Evolutionary conservation across 2,113 vertebrate genomes (phyloP).

Genomic region (Xenopus tropicalis): DNA sequence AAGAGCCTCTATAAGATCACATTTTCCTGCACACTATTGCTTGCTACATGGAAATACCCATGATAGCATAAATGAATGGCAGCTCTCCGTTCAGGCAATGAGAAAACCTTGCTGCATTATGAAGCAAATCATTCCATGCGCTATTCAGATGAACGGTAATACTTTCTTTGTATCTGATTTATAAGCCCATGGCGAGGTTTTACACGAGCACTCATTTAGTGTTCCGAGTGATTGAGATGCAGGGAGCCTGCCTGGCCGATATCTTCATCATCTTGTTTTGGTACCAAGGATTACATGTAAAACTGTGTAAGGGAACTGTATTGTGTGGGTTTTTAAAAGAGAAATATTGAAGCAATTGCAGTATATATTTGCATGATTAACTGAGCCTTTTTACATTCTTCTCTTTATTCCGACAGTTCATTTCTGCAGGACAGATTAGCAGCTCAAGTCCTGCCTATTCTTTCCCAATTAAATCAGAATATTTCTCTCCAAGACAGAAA

Average conservation of each 20-base stretch:
- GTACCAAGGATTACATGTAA: not conserved
- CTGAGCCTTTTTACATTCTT: conserved; percentile 12
- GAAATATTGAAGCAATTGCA: conserved; percentile 18
- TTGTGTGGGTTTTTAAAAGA: conserved; percentile 11
- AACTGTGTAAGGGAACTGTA: not conserved
- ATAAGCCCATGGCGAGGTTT: no score
- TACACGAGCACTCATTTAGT: no score
- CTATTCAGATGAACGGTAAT: no score
- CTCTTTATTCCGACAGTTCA: conserved; percentile 13
- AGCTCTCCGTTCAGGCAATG: no score
- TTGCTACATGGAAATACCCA: no score
- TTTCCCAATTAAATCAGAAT: conserved; percentile 36
- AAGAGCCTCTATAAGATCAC: no score
- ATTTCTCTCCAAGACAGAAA: conserved; percentile 10
- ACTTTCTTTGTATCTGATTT: no score
- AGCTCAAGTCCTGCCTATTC: conserved; percentile 14
- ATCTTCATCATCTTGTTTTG: not conserved
- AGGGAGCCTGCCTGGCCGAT: not conserved
- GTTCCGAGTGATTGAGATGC: no score
- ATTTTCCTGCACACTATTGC: no score
- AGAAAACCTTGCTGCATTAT: no score
- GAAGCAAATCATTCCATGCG: no score
- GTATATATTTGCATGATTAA: conserved; percentile 5
- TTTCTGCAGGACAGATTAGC: conserved; percentile 33
- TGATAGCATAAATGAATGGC: no score